These are phyloP conservation scores for Rhagophthalmus giganteus DNA, from an alignment of 2,888 invertebrate species.

Conservation along the genomic window DNA sequence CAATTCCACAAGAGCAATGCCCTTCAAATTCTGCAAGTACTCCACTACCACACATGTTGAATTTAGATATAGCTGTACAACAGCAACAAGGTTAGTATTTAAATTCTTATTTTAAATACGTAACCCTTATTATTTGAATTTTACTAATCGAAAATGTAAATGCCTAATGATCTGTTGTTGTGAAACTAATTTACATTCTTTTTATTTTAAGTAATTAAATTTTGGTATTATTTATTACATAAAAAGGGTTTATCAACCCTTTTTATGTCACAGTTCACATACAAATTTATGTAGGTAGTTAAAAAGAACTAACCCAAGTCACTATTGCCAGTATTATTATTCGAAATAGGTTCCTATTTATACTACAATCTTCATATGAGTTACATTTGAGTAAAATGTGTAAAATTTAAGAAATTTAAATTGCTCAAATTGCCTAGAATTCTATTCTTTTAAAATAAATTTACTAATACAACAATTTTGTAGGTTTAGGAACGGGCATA, in stretches of 20 bases:
- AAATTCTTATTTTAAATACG: background rate
- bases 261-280: background rate
- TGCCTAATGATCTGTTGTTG: no score
- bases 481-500: constrained; percentile 40
- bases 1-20: constrained; percentile 50
- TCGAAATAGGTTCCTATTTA: no score
- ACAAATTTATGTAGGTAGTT: no score
- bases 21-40: constrained; percentile 41
- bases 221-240: background rate
- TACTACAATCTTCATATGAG: no score
- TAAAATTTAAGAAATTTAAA: no score
- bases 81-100: constrained; percentile 40
- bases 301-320: no score
- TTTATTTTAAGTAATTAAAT: background rate
- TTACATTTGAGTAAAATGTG: no score
- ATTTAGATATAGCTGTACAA: constrained; percentile 56
- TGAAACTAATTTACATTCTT: background rate
- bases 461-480: constrained; percentile 4
- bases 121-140: background rate
- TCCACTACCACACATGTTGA: constrained; percentile 56
- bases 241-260: background rate
- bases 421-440: background rate
- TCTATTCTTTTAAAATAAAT: background rate
- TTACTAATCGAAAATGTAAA: background rate
- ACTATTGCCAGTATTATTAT: no score